Evolutionary conservation across 1,140 invertebrate species (phyloP).

Genomic region (Conus betulinus): DNA sequence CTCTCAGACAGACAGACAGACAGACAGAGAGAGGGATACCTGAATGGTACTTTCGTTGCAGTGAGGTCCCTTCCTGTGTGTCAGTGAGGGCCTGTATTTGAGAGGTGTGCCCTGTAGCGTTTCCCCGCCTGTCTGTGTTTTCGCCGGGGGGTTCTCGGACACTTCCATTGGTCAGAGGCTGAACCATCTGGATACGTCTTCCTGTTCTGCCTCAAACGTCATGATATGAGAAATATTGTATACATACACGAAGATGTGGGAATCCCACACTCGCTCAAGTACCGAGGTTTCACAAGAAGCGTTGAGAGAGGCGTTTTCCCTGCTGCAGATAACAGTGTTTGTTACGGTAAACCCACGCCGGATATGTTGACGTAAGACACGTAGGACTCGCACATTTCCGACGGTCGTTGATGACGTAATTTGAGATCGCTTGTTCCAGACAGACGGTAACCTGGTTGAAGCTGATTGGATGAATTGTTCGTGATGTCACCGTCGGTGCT

Average conservation of each 20-base stretch:
- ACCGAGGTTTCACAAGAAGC: background rate
- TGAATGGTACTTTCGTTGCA: background rate
- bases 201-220: too few relatives aligned
- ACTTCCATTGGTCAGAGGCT: background rate
- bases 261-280: too few relatives aligned
- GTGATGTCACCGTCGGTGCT: background rate
- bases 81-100: background rate
- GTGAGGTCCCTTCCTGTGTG: background rate
- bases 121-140: background rate
- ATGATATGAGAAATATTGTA: too few relatives aligned
- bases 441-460: background rate
- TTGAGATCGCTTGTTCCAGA: background rate
- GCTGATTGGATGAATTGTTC: background rate
- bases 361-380: background rate
- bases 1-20: background rate
- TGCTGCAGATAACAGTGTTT: slow-evolving; percentile 9
- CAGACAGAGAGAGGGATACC: background rate
- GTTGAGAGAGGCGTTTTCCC: background rate
- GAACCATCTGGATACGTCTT: background rate
- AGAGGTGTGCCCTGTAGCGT: background rate
- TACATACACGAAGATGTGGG: too few relatives aligned
- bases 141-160: background rate
- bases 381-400: background rate
- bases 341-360: background rate
- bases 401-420: background rate